A percentile compares a stretch with the other conserved stretches of the same genome.
Evolutionary conservation across 2,888 invertebrate genomes (phyloP).

Genomic region (Diplolepis rosae): DNA sequence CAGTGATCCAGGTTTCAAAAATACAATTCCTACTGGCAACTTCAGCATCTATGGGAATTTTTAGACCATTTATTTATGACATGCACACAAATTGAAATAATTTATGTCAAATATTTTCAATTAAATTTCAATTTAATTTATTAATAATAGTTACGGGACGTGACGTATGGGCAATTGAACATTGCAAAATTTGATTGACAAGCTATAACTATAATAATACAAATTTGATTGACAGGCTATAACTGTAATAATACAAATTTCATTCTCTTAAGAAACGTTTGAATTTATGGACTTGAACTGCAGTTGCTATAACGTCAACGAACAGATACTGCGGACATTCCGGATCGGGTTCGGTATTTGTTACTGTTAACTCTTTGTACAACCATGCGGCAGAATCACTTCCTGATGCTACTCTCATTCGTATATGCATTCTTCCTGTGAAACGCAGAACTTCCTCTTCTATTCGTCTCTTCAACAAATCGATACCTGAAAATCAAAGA

Average conservation of each 20-base stretch:
- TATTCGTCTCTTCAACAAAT: constrained; percentile 71
- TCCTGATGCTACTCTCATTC: constrained; percentile 77
- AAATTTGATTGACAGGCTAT: too few species aligned
- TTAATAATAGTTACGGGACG: too few species aligned
- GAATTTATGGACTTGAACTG: constrained; percentile 77
- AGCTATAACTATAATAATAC: too few species aligned
- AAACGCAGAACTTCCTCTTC: constrained; percentile 75
- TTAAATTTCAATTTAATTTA: too few species aligned
- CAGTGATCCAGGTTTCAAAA: too few species aligned
- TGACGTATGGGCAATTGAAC: too few species aligned
- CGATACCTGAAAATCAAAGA: constrained; percentile 70
- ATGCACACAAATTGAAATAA: too few species aligned
- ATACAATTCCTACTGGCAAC: too few species aligned
- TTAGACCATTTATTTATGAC: too few species aligned
- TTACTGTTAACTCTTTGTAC: constrained; percentile 79
- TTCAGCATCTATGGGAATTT: too few species aligned
- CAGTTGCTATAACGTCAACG: constrained; percentile 77
- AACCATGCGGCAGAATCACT: constrained; percentile 79
- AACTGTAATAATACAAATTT: background rate
- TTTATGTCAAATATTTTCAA: too few species aligned
- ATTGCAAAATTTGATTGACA: too few species aligned
- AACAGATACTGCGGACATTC: constrained; percentile 76
- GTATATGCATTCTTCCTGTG: constrained; percentile 76
- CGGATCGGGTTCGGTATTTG: constrained; percentile 74
- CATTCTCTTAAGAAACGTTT: constrained; percentile 66